A percentile compares a stretch with the other conserved stretches of the same genome.
These are phyloP conservation scores for Sebastes itinus DNA, from an alignment of 2,797 vertebrate genomes.

Conservation along the genomic window DNA sequence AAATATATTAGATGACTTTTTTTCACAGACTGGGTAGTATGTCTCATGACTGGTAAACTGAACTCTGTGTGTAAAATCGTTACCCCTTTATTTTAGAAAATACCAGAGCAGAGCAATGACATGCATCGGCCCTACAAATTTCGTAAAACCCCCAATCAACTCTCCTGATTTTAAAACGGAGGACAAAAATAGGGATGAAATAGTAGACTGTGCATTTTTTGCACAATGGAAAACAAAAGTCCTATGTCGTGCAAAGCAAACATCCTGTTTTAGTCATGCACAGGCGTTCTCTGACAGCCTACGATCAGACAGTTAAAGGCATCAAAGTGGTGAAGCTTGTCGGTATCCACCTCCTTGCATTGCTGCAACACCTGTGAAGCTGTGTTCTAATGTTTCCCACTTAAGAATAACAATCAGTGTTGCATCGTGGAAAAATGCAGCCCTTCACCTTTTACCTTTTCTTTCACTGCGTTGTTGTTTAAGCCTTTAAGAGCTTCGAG, in stretches of 20 bases:
- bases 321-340: not conserved
- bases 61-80: not conserved
- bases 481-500: conserved; percentile 7
- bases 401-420: not conserved
- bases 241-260: not conserved
- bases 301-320: not conserved
- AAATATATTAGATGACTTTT: not conserved
- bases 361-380: not conserved
- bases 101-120: too few relatives aligned
- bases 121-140: too few relatives aligned
- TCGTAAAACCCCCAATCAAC: too few relatives aligned
- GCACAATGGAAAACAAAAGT: not conserved
- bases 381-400: not conserved
- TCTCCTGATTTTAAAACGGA: not conserved
- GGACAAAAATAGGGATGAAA: not conserved
- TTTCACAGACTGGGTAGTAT: not conserved
- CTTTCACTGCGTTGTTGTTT: not conserved
- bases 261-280: not conserved
- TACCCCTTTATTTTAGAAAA: too few relatives aligned
- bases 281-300: not conserved
- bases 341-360: not conserved
- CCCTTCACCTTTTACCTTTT: conserved; percentile 14
- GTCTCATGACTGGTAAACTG: not conserved
- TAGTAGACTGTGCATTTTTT: not conserved
- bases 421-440: conserved; percentile 15